These are phyloP conservation scores for Tigriopus californicus DNA, from an alignment of 2,888 invertebrate genomes.

Conservation along the genomic window DNA sequence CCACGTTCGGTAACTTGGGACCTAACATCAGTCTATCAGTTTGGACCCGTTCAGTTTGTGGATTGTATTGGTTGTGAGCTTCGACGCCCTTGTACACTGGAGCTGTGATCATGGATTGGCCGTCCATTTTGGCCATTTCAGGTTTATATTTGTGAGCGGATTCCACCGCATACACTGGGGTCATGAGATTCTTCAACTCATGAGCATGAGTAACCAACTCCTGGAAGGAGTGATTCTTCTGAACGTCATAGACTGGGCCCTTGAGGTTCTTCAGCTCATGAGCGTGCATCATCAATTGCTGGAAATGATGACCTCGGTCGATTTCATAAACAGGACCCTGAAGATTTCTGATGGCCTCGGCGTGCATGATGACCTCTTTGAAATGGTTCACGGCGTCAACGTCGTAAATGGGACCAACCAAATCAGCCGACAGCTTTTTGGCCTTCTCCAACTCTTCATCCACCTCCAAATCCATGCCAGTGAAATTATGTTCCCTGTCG, in stretches of 20 bases:
- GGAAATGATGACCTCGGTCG: constrained; percentile 11
- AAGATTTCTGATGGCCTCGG: constrained; percentile 1
- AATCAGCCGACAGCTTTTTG: neutral
- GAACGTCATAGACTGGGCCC: constrained; percentile 8
- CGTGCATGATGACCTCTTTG: constrained; percentile 15
- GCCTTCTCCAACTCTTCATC: constrained; percentile 1
- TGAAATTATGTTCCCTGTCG: constrained; percentile 1
- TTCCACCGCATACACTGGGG: neutral
- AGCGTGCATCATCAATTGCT: constrained; percentile 11
- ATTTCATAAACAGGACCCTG: constrained; percentile 15
- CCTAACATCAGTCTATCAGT: constrained; percentile 1
- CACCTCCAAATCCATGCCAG: constrained; percentile 1
- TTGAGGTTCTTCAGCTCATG: constrained; percentile 9
- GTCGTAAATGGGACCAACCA: constrained; percentile 11
- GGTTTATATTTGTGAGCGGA: constrained; percentile 2
- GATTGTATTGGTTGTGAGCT: constrained; percentile 1
- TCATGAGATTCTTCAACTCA: neutral
- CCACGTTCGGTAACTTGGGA: constrained; percentile 9
- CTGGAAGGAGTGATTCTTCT: constrained; percentile 11
- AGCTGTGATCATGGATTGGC: neutral
- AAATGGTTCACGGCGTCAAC: constrained; percentile 7
- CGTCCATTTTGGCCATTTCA: neutral
- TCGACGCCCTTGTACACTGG: constrained; percentile 12
- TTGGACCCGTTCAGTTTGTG: neutral
- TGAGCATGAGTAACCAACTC: constrained; percentile 9